phyloP scores from a whole-genome alignment of 2,113 vertebrate species.

The Charina bottae region DNA sequence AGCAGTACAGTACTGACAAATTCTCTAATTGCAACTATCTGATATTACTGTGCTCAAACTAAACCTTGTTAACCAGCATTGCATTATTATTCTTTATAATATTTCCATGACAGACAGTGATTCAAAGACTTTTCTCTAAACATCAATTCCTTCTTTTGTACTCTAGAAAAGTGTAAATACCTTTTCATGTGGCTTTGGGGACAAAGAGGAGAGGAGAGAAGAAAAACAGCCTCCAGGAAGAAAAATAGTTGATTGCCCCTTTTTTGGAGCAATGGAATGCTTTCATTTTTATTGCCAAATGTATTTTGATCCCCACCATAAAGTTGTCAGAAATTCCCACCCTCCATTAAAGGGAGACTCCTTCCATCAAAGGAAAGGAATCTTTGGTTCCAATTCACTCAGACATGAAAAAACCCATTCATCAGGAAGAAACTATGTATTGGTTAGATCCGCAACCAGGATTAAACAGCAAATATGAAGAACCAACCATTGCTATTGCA shows the following conservation, averaged over 20 bases:
- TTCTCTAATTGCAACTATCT: background rate
- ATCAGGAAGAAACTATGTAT: background rate
- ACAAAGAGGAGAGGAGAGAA: background rate
- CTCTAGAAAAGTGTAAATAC: background rate
- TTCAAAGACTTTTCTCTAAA: background rate
- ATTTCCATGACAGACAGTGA: background rate
- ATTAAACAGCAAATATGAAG: background rate
- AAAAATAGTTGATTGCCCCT: background rate
- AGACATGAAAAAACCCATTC: background rate
- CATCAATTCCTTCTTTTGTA: background rate
- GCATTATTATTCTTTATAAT: background rate
- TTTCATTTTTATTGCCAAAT: background rate
- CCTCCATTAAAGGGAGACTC: background rate
- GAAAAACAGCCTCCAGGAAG: background rate
- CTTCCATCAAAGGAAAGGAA: background rate
- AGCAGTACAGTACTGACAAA: background rate
- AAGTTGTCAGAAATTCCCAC: background rate
- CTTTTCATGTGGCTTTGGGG: background rate
- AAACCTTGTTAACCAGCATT: background rate
- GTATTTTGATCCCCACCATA: background rate
- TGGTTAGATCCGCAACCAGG: background rate
- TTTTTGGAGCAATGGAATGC: background rate
- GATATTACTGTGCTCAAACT: background rate
- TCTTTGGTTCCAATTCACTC: background rate
- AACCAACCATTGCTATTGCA: background rate